Conservation (phyloP, 2,113 vertebrate species). For the Dipodomys merriami region DNA sequence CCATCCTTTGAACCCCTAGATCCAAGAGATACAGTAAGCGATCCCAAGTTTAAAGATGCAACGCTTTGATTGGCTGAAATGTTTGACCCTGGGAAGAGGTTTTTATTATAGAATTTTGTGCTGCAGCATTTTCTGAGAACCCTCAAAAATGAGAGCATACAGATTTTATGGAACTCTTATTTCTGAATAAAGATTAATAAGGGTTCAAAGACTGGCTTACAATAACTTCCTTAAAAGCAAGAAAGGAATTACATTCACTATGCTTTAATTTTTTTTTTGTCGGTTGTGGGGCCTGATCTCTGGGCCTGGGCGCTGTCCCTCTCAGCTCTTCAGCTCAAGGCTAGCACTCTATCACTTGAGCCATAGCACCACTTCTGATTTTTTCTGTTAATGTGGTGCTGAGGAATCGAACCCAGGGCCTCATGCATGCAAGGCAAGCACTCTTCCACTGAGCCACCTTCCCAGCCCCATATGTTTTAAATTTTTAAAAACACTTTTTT, state of each 20-base stretch:
- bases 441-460: no score
- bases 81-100: constrained; percentile 48
- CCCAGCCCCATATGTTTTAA: neutral
- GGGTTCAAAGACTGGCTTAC: constrained; percentile 41
- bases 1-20: constrained; percentile 4
- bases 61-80: constrained; percentile 62
- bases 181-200: constrained; percentile 41
- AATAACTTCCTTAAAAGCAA: constrained; percentile 59
- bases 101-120: neutral
- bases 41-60: constrained; percentile 49
- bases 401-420: no score
- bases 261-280: constrained; percentile 4
- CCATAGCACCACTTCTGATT: no score
- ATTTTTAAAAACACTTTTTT: constrained; percentile 50
- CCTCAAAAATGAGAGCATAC: constrained; percentile 30
- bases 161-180: constrained; percentile 12
- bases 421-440: no score
- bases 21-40: neutral
- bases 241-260: neutral
- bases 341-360: no score
- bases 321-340: no score
- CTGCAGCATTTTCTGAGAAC: constrained; percentile 60
- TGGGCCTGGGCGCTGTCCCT: no score
- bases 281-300: neutral
- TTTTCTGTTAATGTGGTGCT: no score